A percentile compares a stretch with the other conserved stretches of the same genome.
Evolutionary conservation across 2,797 vertebrate genomes (phyloP).

Genomic region (Hydrocynus forskahlii): DNA sequence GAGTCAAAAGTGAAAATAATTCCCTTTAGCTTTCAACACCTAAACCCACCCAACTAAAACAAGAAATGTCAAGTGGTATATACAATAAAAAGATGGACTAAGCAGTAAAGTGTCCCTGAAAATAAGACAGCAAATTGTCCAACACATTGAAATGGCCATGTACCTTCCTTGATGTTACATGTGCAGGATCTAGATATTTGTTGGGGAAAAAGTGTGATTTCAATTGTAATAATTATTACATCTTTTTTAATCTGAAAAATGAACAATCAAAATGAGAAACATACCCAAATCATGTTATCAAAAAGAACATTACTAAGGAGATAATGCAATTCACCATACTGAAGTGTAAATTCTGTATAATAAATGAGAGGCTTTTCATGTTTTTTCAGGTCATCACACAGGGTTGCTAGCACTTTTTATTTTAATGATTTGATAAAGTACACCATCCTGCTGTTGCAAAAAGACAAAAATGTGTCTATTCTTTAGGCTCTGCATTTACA

Average conservation of each 20-base stretch:
- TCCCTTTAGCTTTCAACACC: conserved; percentile 70
- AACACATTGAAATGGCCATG: conserved; percentile 67
- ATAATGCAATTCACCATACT: too few species aligned
- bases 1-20: conserved; percentile 73
- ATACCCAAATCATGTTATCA: not conserved
- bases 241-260: conserved; percentile 57
- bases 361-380: too few species aligned
- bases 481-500: too few species aligned
- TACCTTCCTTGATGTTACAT: conserved; percentile 75
- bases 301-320: not conserved
- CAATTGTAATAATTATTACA: conserved; percentile 43
- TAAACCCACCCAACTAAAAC: conserved; percentile 59
- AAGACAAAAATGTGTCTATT: not conserved
- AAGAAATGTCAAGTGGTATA: conserved; percentile 49
- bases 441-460: not conserved
- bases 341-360: too few species aligned
- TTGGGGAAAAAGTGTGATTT: conserved; percentile 61
- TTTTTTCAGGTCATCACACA: too few species aligned
- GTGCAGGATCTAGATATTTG: conserved; percentile 75
- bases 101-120: conserved; percentile 64
- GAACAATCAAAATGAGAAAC: not conserved
- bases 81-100: not conserved
- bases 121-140: conserved; percentile 60
- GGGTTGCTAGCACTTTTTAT: not conserved
- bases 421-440: not conserved